Conservation (phyloP, 2,888 invertebrate species). For the Furcula furcula region DNA sequence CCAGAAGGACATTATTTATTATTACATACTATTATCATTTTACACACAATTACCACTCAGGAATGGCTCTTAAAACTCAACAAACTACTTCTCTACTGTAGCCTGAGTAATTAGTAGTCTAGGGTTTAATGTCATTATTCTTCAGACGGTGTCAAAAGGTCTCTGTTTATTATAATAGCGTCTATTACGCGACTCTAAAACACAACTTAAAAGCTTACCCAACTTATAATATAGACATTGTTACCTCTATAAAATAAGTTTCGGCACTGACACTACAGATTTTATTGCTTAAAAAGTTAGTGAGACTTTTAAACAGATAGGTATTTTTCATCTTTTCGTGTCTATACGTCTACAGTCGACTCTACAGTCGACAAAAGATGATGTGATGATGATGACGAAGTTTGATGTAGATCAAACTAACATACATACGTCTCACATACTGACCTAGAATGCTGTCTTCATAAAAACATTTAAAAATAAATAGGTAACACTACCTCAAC, state of each 20-base stretch:
- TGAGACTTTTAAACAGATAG: no score
- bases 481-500: no score
- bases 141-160: constrained; percentile 10
- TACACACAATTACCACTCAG: neutral
- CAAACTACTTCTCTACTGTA: neutral
- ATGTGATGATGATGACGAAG: no score
- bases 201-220: neutral
- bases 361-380: no score
- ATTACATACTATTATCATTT: neutral
- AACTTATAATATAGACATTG: neutral
- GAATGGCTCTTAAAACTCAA: neutral
- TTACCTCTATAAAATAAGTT: neutral
- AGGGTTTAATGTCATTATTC: neutral
- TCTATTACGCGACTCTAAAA: neutral
- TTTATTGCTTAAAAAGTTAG: neutral
- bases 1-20: no score
- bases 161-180: constrained; percentile 3
- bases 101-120: neutral
- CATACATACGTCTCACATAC: no score
- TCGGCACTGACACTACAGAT: neutral
- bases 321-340: no score
- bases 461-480: no score
- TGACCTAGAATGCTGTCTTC: no score
- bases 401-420: no score
- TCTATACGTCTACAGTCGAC: no score